phyloP scores from a whole-genome alignment of 2,797 vertebrate genomes.

The Caiman crocodilus region DNA sequence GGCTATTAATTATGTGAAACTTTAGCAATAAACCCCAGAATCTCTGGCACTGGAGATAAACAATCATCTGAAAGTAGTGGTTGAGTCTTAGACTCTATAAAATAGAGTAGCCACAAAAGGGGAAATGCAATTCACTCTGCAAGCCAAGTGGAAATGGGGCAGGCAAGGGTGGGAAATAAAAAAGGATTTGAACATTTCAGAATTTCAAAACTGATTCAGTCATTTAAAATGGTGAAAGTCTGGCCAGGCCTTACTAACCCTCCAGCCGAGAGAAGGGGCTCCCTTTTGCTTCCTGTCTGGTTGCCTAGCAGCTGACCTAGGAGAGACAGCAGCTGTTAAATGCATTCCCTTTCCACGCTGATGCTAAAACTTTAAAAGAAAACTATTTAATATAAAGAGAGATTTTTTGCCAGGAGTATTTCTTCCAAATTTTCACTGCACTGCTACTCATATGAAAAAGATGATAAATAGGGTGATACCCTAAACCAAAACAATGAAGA shows the following conservation, averaged over 20 bases:
- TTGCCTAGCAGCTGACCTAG: background rate
- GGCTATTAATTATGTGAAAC: too few relatives aligned
- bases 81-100: background rate
- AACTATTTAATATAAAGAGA: background rate
- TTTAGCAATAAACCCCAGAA: too few relatives aligned
- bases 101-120: background rate
- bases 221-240: background rate
- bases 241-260: accelerated
- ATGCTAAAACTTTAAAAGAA: background rate
- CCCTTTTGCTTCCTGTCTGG: background rate
- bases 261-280: background rate
- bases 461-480: conserved; percentile 28
- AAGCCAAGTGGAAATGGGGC: background rate
- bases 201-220: background rate
- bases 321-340: background rate
- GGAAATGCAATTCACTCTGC: background rate
- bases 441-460: conserved; percentile 1
- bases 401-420: background rate
- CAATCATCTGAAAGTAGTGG: background rate
- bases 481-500: background rate
- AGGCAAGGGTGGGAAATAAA: background rate
- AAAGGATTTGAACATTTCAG: background rate
- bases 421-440: conserved; percentile 4
- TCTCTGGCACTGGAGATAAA: accelerated
- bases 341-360: background rate